Conservation (phyloP, 2,113 vertebrate genomes). For the Actenoides hombroni region DNA sequence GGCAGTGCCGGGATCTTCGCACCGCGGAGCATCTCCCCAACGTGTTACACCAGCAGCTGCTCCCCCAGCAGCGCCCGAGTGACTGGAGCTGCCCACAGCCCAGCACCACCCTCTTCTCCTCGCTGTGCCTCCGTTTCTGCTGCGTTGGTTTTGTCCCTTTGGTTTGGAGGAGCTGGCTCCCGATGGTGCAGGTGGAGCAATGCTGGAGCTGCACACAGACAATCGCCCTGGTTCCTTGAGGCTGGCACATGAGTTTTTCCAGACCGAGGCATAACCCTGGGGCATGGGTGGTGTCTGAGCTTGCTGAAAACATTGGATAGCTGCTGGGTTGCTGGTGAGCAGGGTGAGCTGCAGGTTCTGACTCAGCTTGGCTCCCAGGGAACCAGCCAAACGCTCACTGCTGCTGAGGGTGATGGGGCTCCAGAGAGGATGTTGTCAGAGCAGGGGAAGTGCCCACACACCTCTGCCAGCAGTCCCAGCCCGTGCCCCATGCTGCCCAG, state of each 20-base stretch:
- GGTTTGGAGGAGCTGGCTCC: not conserved
- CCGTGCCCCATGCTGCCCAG: not conserved
- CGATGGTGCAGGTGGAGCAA: rapidly evolving
- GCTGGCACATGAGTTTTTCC: not conserved
- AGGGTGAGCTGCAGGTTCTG: not conserved
- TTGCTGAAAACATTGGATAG: rapidly evolving
- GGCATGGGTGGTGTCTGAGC: not conserved
- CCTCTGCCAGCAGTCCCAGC: not conserved
- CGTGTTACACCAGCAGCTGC: not conserved
- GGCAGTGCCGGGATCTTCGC: not conserved
- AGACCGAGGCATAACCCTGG: not conserved
- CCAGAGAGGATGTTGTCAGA: not conserved
- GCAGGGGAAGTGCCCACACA: not conserved
- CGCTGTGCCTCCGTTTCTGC: not conserved
- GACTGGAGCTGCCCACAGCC: not conserved
- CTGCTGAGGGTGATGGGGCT: not conserved
- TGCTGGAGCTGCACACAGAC: not conserved
- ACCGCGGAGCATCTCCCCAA: not conserved
- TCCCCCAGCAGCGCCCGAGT: not conserved
- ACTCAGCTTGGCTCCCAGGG: not conserved
- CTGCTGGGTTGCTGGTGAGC: not conserved
- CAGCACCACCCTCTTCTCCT: not conserved
- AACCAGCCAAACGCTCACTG: rapidly evolving
- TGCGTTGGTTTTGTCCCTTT: not conserved
- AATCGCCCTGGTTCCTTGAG: not conserved